Conservation (phyloP, 2,797 vertebrate genomes). For the Chloroceryle amazona region DNA sequence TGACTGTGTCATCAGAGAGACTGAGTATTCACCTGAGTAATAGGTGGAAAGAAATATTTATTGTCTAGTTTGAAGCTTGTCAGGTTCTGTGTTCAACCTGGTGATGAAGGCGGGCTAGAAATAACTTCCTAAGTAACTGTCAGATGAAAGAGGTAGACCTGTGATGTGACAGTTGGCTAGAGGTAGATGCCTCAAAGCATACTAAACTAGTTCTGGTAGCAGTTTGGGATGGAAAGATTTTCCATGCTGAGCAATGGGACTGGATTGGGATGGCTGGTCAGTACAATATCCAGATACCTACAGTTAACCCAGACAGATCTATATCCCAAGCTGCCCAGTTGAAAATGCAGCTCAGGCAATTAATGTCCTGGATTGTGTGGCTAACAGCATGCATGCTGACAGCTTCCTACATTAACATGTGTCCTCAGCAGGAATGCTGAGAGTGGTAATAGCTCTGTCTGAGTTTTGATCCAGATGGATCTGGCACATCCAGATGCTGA, state of each 20-base stretch:
- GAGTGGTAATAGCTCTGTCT: not conserved
- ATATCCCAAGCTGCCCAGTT: not conserved
- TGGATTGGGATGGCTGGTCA: not conserved
- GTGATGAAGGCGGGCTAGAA: not conserved
- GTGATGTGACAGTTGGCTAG: not conserved
- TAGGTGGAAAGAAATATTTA: not conserved
- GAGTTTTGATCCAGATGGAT: slow-evolving; percentile 33
- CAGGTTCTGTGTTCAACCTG: not conserved
- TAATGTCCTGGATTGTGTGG: not conserved
- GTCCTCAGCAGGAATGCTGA: slow-evolving; percentile 6
- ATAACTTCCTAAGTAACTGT: not conserved
- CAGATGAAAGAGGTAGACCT: not conserved
- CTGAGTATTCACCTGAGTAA: not conserved
- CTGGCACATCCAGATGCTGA: not conserved
- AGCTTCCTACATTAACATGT: not conserved
- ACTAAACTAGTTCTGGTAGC: not conserved
- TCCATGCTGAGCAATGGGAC: not conserved
- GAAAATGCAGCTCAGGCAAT: not conserved
- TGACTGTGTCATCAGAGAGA: not conserved
- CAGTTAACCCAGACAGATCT: not conserved
- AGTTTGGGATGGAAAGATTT: not conserved
- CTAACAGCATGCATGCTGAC: not conserved
- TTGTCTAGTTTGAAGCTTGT: not conserved
- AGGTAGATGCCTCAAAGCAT: not conserved
- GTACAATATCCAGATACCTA: not conserved